Conservation (phyloP, 37 sponge, comb jelly and placozoan genomes). For the Theonella swinhoei region DNA sequence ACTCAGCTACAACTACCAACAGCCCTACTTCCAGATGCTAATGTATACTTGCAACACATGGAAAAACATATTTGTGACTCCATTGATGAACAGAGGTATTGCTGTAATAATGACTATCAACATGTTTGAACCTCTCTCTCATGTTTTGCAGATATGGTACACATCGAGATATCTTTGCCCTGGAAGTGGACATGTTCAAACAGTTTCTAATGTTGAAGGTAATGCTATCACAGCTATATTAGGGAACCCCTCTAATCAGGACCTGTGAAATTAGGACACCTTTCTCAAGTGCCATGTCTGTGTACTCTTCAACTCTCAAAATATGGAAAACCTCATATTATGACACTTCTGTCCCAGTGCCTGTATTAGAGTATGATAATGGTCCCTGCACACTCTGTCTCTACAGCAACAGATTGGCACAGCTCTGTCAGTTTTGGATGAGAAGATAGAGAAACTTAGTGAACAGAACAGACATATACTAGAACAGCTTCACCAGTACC, state of each 20-base stretch:
- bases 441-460: slow-evolving; percentile 55
- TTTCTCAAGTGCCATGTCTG: too few relatives aligned
- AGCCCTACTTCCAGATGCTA: too few relatives aligned
- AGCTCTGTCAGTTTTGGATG: slow-evolving; percentile 31
- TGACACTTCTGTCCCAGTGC: too few relatives aligned
- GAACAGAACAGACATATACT: slow-evolving; percentile 20
- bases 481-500: slow-evolving; percentile 50
- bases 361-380: background rate
- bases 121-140: background rate
- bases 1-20: too few relatives aligned
- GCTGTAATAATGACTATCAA: background rate
- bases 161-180: slow-evolving; percentile 54
- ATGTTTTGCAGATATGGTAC: slow-evolving; percentile 16
- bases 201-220: slow-evolving; percentile 54
- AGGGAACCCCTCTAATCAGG: too few relatives aligned
- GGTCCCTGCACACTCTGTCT: background rate
- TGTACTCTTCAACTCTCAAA: too few relatives aligned
- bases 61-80: slow-evolving; percentile 45
- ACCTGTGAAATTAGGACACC: too few relatives aligned
- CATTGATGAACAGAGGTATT: slow-evolving; percentile 49
- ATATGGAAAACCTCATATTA: too few relatives aligned
- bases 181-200: slow-evolving; percentile 55
- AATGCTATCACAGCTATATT: background rate
- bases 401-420: slow-evolving; percentile 48
- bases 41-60: slow-evolving; percentile 42